Evolutionary conservation across 2,113 vertebrate genomes (phyloP).

Genomic region (Sinosuthora webbiana): DNA sequence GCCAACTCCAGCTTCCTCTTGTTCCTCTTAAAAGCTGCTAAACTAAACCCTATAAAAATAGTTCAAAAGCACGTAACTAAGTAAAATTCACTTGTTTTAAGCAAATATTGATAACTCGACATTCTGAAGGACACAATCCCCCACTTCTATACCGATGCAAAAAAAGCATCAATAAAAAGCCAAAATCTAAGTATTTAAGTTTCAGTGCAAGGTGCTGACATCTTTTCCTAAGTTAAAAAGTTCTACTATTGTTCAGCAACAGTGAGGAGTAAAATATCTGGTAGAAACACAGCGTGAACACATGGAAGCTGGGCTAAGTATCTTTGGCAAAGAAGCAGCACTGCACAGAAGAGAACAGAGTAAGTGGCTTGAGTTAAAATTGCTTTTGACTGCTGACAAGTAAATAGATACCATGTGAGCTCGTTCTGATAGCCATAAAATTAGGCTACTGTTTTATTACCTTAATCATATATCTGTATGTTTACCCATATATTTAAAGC

Average conservation of each 20-base stretch:
- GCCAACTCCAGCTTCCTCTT: constrained; percentile 98
- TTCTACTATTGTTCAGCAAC: neutral
- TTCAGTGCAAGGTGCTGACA: neutral
- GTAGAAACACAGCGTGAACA: neutral
- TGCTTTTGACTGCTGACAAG: constrained; percentile 38
- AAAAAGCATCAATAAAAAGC: neutral
- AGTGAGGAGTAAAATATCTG: neutral
- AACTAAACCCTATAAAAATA: constrained; percentile 89
- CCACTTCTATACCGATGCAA: neutral
- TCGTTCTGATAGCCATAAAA: constrained; percentile 6
- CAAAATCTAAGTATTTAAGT: neutral
- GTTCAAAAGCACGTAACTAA: constrained; percentile 34
- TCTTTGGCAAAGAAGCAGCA: constrained; percentile 26
- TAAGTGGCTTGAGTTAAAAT: constrained; percentile 31
- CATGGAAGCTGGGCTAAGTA: neutral
- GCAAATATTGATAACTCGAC: neutral
- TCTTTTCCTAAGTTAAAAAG: neutral
- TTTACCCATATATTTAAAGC: constrained; percentile 37
- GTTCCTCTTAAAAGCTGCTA: constrained; percentile 98
- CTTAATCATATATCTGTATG: constrained; percentile 7
- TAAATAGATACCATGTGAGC: constrained; percentile 50
- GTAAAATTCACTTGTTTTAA: neutral
- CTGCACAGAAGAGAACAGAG: neutral
- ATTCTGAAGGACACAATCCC: neutral
- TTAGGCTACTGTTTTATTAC: constrained; percentile 32